phyloP scores from a whole-genome alignment of 2,888 invertebrate species.

The Galerucella calmariensis region DNA sequence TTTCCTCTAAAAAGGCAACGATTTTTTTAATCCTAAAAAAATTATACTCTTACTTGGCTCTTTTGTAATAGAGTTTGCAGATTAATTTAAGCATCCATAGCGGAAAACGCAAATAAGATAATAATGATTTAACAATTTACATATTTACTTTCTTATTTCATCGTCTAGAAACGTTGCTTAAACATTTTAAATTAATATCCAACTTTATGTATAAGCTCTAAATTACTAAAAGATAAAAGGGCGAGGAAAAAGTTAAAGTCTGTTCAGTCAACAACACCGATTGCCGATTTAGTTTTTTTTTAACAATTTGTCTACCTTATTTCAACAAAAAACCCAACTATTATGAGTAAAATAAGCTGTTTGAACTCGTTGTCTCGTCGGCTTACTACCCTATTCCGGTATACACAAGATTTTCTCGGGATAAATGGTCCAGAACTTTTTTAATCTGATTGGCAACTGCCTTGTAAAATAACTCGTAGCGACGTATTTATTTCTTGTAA shows the following conservation, averaged over 20 bases:
- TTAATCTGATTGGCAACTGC: slow-evolving; percentile 8
- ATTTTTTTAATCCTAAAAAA: background rate
- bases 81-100: background rate
- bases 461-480: background rate
- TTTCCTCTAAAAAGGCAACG: background rate
- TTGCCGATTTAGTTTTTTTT: no score
- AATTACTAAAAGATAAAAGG: no score
- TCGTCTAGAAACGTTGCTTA: background rate
- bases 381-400: background rate
- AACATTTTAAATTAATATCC: no score
- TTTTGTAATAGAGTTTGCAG: background rate
- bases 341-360: background rate
- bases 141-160: background rate
- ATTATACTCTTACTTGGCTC: background rate
- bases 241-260: no score
- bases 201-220: no score
- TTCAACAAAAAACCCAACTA: background rate
- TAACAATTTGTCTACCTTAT: no score
- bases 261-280: no score
- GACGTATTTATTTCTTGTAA: background rate
- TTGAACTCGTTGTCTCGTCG: background rate
- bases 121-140: background rate
- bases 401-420: background rate
- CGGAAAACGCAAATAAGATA: background rate
- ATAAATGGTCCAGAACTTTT: slow-evolving; percentile 5